Evolutionary conservation across 1,140 invertebrate genomes (phyloP).

Genomic region (Radopholus similis): DNA sequence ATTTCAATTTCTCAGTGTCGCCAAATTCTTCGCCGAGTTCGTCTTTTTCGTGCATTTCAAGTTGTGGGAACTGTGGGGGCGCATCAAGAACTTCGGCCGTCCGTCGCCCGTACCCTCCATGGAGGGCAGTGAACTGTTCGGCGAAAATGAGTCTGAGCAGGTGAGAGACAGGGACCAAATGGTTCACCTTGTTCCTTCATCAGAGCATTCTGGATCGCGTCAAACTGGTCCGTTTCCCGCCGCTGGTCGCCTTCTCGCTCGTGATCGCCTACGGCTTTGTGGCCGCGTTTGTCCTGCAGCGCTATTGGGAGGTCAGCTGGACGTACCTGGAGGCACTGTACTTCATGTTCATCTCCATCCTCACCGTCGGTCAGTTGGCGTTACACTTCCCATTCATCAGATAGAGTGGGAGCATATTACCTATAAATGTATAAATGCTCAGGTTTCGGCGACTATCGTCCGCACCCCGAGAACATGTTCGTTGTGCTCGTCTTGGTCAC

Average conservation of each 20-base stretch:
- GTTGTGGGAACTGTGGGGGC: slow-evolving; percentile 52
- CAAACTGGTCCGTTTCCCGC: slow-evolving; percentile 54
- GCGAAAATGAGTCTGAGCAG: slow-evolving; percentile 56
- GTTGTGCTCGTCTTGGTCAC: slow-evolving; percentile 39
- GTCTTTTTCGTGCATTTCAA: slow-evolving; percentile 33
- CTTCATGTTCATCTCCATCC: slow-evolving; percentile 57
- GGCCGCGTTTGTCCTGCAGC: slow-evolving; percentile 49
- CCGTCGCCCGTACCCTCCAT: neutral
- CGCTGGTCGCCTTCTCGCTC: slow-evolving; percentile 53
- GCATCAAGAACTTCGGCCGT: slow-evolving; percentile 40
- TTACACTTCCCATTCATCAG: too few species aligned
- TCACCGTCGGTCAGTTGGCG: slow-evolving; percentile 52
- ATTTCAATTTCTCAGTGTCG: slow-evolving; percentile 15
- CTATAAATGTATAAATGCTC: neutral
- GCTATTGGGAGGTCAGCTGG: slow-evolving; percentile 44
- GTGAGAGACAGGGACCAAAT: neutral
- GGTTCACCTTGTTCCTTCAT: neutral
- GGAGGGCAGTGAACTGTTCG: slow-evolving; percentile 37
- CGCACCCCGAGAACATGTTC: slow-evolving; percentile 43
- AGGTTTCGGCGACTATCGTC: slow-evolving; percentile 57
- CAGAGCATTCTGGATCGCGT: slow-evolving; percentile 55
- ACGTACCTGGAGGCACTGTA: slow-evolving; percentile 55
- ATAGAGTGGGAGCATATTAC: neutral
- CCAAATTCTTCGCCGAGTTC: slow-evolving; percentile 52
- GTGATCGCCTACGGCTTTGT: slow-evolving; percentile 55